phyloP scores from a whole-genome alignment of 2,797 vertebrate genomes.

The Acomys russatus region DNA sequence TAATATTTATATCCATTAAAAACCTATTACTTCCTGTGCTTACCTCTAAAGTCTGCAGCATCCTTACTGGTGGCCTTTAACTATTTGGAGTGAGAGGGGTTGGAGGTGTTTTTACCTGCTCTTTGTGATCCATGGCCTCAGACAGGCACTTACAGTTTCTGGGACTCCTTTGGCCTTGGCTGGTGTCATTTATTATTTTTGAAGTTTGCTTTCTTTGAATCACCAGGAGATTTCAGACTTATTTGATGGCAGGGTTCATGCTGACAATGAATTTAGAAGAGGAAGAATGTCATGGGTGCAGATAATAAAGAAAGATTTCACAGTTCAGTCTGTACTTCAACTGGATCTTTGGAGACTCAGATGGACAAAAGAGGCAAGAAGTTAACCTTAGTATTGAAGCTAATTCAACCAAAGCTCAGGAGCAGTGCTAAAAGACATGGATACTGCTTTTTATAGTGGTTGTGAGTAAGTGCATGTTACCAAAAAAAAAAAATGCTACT shows the following conservation, averaged over 20 bases:
- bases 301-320: conserved; percentile 52
- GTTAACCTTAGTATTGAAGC: not conserved
- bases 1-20: not conserved
- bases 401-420: not conserved
- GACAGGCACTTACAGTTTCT: not conserved
- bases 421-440: not conserved
- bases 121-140: not conserved
- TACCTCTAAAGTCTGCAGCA: not conserved
- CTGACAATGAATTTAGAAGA: conserved; percentile 58
- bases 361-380: not conserved
- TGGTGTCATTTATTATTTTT: conserved; percentile 54
- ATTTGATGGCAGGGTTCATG: conserved; percentile 41
- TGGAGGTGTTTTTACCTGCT: not conserved
- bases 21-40: not conserved
- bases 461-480: not conserved
- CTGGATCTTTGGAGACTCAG: not conserved
- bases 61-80: not conserved
- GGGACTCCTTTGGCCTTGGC: not conserved
- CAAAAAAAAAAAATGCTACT: not conserved
- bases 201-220: conserved; percentile 62
- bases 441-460: not conserved
- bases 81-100: not conserved
- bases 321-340: not conserved
- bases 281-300: conserved; percentile 20
- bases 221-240: not conserved